These are phyloP conservation scores for Myotis brandtii DNA, from an alignment of 2,113 vertebrate genomes.

Conservation along the genomic window DNA sequence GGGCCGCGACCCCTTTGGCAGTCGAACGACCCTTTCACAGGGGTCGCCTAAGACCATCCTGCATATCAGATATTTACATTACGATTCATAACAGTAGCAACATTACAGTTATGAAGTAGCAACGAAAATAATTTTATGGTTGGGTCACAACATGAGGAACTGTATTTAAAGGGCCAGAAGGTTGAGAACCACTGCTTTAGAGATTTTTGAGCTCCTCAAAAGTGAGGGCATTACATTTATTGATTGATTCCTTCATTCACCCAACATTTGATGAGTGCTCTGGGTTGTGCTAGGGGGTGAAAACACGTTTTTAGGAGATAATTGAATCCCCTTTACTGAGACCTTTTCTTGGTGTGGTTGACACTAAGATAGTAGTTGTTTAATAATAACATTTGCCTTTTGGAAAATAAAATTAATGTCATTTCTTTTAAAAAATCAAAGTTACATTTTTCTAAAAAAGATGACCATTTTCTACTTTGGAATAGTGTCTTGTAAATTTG, in stretches of 20 bases:
- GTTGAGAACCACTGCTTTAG: background rate
- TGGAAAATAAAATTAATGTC: background rate
- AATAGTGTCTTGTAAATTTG: background rate
- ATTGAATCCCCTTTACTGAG: background rate
- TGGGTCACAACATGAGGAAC: no score
- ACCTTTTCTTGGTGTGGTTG: background rate
- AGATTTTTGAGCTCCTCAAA: background rate
- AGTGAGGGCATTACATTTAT: background rate
- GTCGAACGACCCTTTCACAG: no score
- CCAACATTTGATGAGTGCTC: background rate
- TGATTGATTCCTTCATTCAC: background rate
- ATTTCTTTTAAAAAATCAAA: background rate
- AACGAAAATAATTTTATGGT: no score
- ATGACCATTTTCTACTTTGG: background rate
- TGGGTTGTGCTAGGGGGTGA: no score
- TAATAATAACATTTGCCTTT: background rate
- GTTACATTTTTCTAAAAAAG: background rate
- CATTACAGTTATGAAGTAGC: no score
- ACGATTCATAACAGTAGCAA: no score
- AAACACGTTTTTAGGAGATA: background rate
- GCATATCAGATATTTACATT: no score
- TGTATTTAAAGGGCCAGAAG: no score
- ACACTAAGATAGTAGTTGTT: background rate
- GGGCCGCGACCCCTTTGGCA: no score
- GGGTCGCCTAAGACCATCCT: no score